Base-by-base conservation (phyloP, 1,140 invertebrate species). In the Saccostrea echinata region DNA sequence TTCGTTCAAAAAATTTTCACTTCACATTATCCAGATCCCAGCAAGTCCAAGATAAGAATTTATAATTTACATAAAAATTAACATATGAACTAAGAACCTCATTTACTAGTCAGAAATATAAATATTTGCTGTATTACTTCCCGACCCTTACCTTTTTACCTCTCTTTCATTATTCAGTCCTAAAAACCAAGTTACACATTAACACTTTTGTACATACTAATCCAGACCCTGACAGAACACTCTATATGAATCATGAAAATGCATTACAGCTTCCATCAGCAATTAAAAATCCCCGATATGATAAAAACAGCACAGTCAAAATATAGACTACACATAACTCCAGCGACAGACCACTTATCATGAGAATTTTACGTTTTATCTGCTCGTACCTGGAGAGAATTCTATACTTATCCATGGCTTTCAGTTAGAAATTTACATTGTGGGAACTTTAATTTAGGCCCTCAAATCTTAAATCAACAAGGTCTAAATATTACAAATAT, bases 21-120 rank as follows among this genome's bases (percentile, higher is more conserved):
- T 21, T 21, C 55, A 61, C 55, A 61, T 57, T 18, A 57, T 61
- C n/a, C 21, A 61, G 16, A 61, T 61, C 18, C 18, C 55, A 61
- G n/a, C 55, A 61, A 61, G 18, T n/a, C n/a, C 13, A 61, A 61
- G 18, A 61, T 61, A 61, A 61, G 55, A 61, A n/a, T 2, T 61
- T 61, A n/a, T 61, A 76, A 71, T 76, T 76, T 76, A 76, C 68
- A 76, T 76, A 30, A 27, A 30, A 76, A 76, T 76, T 76, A 76
- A 30, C 68, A 76, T 30, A 76, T 33, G 30, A 27, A 76, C 27
- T 33, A 30, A 27, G 16, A 76, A 76, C 30, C 68, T 76, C 30
- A 27, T 76, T 76, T 30, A 27, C 30, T 33, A 27, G n/a, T 18
- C 55, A 61, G 55, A 61, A 61, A 18, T 21, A 21, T 61, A 61